A percentile compares a stretch with the other conserved stretches of the same genome.
Conservation (phyloP, 2,797 vertebrate genomes). For the Etheostoma perlongum region DNA sequence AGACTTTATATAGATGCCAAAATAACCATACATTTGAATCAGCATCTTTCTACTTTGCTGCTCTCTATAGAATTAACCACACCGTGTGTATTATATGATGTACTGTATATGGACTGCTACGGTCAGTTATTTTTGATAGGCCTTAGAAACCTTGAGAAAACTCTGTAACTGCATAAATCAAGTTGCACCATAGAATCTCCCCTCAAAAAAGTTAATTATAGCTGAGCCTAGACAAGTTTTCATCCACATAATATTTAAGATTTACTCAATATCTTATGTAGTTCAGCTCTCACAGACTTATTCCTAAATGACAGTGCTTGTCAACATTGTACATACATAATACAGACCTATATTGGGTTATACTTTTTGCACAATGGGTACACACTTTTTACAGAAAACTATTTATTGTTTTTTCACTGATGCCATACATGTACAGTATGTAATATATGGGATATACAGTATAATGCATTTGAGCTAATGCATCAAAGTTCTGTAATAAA, state of each 20-base stretch:
- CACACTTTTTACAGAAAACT: neutral
- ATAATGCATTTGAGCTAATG: neutral
- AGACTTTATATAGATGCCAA: neutral
- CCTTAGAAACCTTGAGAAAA: neutral
- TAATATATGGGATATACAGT: neutral
- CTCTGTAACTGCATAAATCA: neutral
- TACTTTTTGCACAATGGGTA: neutral
- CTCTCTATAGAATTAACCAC: too few species aligned
- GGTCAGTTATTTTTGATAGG: neutral
- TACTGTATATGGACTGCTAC: neutral
- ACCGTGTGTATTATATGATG: neutral
- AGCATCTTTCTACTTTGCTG: neutral
- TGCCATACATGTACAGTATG: neutral
- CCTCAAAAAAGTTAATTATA: neutral
- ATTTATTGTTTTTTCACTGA: neutral
- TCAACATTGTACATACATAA: neutral
- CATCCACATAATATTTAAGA: neutral
- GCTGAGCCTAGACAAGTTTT: neutral
- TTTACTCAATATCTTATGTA: conserved; percentile 6
- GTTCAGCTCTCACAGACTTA: neutral
- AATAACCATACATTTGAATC: neutral
- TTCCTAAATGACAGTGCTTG: neutral
- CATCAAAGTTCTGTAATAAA: neutral
- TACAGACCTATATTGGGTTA: neutral
- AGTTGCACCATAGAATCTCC: neutral